Percentiles rank a stretch among this genome's conserved stretches.
phyloP scores from a whole-genome alignment of 2,797 vertebrate species.

The Neomorphus geoffroyi region DNA sequence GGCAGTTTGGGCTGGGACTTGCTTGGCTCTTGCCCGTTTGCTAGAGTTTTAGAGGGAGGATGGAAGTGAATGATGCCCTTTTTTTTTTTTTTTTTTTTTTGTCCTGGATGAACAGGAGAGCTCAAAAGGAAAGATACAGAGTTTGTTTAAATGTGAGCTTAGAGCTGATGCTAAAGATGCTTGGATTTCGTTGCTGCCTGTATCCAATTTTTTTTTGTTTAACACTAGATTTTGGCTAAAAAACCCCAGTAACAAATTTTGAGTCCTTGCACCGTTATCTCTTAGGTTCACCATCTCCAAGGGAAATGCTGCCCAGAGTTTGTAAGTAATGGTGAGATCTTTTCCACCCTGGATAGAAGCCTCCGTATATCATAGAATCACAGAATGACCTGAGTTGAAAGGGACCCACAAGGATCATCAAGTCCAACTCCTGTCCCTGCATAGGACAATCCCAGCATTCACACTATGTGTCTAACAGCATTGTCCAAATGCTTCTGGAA shows the following conservation, averaged over 20 bases:
- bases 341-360: fast-evolving
- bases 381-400: too few relatives aligned
- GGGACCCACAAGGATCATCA: too few relatives aligned
- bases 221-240: neutral
- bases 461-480: too few relatives aligned
- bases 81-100: too few relatives aligned
- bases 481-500: too few relatives aligned
- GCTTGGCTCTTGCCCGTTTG: neutral
- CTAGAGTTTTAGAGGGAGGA: neutral
- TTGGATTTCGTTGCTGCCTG: neutral
- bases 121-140: neutral
- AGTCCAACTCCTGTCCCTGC: too few relatives aligned
- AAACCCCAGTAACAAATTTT: neutral
- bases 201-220: neutral
- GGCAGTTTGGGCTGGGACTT: neutral
- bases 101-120: too few relatives aligned
- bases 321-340: neutral
- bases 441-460: too few relatives aligned
- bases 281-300: neutral
- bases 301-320: neutral
- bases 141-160: neutral
- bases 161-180: too few relatives aligned
- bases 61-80: too few relatives aligned
- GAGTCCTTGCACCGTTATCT: too few relatives aligned
- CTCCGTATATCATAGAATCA: neutral